phyloP scores from a whole-genome alignment of 2,113 vertebrate species.

The Ophiodon elongatus region DNA sequence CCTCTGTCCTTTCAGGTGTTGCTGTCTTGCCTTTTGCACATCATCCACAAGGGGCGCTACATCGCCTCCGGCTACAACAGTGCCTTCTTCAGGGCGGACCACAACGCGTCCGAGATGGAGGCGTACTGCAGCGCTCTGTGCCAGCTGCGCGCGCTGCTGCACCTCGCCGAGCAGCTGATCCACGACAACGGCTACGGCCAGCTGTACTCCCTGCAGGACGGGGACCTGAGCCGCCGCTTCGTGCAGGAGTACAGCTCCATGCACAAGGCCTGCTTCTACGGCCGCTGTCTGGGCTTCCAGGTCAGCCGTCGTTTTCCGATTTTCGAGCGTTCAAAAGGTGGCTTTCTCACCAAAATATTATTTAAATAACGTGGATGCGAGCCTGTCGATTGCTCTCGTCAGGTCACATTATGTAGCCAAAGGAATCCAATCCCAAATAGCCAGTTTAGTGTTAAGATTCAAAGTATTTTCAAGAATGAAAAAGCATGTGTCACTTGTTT shows the following conservation, averaged over 20 bases:
- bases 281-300: conserved; percentile 94
- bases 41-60: conserved; percentile 90
- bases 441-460: background rate
- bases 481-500: background rate
- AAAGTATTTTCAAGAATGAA: background rate
- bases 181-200: conserved; percentile 82
- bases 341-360: background rate
- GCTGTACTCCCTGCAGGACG: conserved; percentile 86
- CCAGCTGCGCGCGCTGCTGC: conserved; percentile 89
- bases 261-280: conserved; percentile 95
- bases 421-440: background rate
- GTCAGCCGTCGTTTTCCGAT: conserved; percentile 68
- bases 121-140: conserved; percentile 90
- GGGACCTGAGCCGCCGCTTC: conserved; percentile 81
- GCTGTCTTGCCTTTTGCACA: conserved; percentile 87
- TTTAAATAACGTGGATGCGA: background rate
- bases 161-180: conserved; percentile 89
- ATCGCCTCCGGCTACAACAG: conserved; percentile 85
- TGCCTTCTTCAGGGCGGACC: conserved; percentile 89
- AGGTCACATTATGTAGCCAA: background rate
- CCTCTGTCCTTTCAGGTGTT: conserved; percentile 77
- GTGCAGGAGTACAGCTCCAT: conserved; percentile 90
- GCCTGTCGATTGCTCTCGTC: background rate
- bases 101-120: conserved; percentile 90
- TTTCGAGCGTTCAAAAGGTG: background rate